phyloP scores from a whole-genome alignment of 2,888 invertebrate genomes.

The Drosophila picticornis region DNA sequence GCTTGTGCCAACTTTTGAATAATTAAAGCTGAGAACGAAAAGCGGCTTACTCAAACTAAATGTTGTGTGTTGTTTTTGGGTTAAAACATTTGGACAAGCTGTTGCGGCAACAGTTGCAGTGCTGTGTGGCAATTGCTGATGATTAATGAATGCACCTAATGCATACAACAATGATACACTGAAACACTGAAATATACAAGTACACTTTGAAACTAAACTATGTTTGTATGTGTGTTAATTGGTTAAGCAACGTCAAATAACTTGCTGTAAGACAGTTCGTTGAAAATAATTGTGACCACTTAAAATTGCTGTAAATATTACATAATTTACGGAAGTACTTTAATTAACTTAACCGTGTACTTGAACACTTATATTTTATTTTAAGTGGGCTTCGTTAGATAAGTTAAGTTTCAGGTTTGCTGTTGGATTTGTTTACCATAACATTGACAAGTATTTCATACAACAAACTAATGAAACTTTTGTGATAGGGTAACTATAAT shows the following conservation, averaged over 20 bases:
- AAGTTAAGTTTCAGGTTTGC: neutral
- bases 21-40: slow-evolving; percentile 4
- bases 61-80: neutral
- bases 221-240: neutral
- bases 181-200: slow-evolving; percentile 4
- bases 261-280: neutral
- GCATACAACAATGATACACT: slow-evolving; percentile 6
- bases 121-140: slow-evolving; percentile 8
- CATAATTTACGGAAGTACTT: neutral
- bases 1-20: neutral
- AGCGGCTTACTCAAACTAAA: neutral
- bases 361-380: neutral
- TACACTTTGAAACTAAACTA: neutral
- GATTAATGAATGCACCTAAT: slow-evolving; percentile 30
- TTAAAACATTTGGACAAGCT: slow-evolving; percentile 26
- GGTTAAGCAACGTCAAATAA: neutral
- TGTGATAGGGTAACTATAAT: neutral
- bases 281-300: slow-evolving; percentile 4
- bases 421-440: neutral
- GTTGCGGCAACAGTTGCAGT: slow-evolving; percentile 1
- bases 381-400: neutral
- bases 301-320: neutral
- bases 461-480: neutral
- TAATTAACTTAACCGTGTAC: neutral
- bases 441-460: neutral